These are phyloP conservation scores for Temnothorax curvispinosus DNA, from an alignment of 1,140 invertebrate genomes.

Conservation along the genomic window DNA sequence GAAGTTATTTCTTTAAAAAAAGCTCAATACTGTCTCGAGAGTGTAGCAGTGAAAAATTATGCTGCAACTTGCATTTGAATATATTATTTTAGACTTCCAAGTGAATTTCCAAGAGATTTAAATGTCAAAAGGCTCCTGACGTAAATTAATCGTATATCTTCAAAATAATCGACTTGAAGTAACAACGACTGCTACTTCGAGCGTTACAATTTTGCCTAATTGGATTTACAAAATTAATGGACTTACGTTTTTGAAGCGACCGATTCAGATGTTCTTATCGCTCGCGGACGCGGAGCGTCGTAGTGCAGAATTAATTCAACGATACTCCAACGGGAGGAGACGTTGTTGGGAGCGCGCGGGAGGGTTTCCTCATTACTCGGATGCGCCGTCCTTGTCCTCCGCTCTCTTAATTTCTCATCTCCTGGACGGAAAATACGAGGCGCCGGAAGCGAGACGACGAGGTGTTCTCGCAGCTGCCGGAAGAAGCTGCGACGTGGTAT, in stretches of 20 bases:
- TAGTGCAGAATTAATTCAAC: constrained; percentile 21
- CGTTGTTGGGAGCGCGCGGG: not conserved
- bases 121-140: not conserved
- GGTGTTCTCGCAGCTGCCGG: not conserved
- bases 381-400: not conserved
- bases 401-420: constrained; percentile 57
- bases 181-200: not conserved
- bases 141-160: not conserved
- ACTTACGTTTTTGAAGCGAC: not conserved
- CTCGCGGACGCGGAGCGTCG: not conserved
- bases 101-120: not conserved
- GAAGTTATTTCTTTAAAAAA: not conserved
- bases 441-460: not conserved
- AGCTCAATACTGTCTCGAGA: not conserved
- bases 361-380: constrained; percentile 28
- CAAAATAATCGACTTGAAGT: not conserved
- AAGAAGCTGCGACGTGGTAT: not conserved
- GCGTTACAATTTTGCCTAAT: not conserved
- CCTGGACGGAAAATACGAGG: constrained; percentile 1
- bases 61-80: not conserved
- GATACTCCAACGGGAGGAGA: not conserved
- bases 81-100: not conserved
- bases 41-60: not conserved
- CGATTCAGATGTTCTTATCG: not conserved
- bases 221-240: not conserved